Percentiles rank a stretch among this genome's conserved stretches.
Conservation (phyloP, 2,797 vertebrate species). For the Phoxinus dragarum region DNA sequence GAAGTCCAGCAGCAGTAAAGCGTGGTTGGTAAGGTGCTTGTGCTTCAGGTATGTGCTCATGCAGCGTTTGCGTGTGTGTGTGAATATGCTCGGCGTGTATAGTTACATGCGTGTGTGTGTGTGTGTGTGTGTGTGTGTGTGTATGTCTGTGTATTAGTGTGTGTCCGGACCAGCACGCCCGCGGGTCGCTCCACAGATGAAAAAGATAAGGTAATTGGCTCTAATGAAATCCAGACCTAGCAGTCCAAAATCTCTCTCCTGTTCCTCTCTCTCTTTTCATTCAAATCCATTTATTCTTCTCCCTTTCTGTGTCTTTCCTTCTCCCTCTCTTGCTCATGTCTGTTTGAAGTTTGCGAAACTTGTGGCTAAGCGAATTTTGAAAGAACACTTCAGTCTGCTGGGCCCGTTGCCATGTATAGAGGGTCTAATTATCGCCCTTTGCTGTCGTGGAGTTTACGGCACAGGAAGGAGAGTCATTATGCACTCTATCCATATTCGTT, state of each 20-base stretch:
- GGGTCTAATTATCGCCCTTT: slow-evolving; percentile 54
- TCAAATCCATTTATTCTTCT: slow-evolving; percentile 43
- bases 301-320: slow-evolving; percentile 43
- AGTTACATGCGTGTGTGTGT: slow-evolving; percentile 22
- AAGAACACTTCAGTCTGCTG: slow-evolving; percentile 50
- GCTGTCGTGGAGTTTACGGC: slow-evolving; percentile 60
- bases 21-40: background rate
- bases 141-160: slow-evolving; percentile 57
- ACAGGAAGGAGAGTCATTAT: slow-evolving; percentile 62
- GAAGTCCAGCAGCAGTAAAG: background rate
- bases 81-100: slow-evolving; percentile 63
- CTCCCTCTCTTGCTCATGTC: slow-evolving; percentile 42
- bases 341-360: slow-evolving; percentile 51
- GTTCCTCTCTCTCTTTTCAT: slow-evolving; percentile 69
- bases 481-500: slow-evolving; percentile 56
- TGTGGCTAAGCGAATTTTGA: slow-evolving; percentile 10
- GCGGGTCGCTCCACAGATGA: slow-evolving; percentile 93
- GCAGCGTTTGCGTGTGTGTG: slow-evolving; percentile 57
- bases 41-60: slow-evolving; percentile 37
- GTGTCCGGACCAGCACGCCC: slow-evolving; percentile 67
- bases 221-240: slow-evolving; percentile 98
- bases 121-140: slow-evolving; percentile 39
- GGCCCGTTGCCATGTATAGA: slow-evolving; percentile 44
- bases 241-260: slow-evolving; percentile 67
- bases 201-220: slow-evolving; percentile 99